Conservation (phyloP, 2,888 invertebrate species). For the Caenorhabditis imperialis region DNA sequence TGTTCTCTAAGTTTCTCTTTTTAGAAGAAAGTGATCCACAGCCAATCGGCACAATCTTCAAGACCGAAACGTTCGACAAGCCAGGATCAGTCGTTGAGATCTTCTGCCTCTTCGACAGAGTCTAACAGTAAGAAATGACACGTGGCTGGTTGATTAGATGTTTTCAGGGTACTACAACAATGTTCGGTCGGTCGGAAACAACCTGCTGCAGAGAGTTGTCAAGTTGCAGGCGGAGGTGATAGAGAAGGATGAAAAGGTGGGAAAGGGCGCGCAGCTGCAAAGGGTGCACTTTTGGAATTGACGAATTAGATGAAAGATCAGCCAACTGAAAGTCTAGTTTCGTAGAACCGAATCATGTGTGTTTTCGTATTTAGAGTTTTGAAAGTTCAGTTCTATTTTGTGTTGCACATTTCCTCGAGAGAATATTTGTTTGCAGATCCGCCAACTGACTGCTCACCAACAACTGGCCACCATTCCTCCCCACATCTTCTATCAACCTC, state of each 20-base stretch:
- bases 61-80: too few species aligned
- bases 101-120: constrained; percentile 45
- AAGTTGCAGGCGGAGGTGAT: constrained; percentile 67
- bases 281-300: too few species aligned
- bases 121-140: constrained; percentile 1
- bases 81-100: constrained; percentile 20
- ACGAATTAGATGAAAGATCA: too few species aligned
- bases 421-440: too few species aligned
- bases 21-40: constrained; percentile 5
- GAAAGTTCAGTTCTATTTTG: too few species aligned
- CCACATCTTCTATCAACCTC: constrained; percentile 20
- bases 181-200: constrained; percentile 50
- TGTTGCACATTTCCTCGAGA: too few species aligned
- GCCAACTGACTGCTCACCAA: constrained; percentile 8
- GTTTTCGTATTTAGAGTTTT: too few species aligned
- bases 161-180: constrained; percentile 1
- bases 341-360: too few species aligned
- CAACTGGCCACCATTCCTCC: not conserved
- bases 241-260: constrained; percentile 64
- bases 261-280: too few species aligned
- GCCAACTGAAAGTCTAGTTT: too few species aligned
- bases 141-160: not conserved
- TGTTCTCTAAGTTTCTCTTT: too few species aligned
- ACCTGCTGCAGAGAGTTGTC: constrained; percentile 67
- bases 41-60: too few species aligned